phyloP scores from a whole-genome alignment of 2,113 vertebrate genomes.

The Phyllostomus hastatus region DNA sequence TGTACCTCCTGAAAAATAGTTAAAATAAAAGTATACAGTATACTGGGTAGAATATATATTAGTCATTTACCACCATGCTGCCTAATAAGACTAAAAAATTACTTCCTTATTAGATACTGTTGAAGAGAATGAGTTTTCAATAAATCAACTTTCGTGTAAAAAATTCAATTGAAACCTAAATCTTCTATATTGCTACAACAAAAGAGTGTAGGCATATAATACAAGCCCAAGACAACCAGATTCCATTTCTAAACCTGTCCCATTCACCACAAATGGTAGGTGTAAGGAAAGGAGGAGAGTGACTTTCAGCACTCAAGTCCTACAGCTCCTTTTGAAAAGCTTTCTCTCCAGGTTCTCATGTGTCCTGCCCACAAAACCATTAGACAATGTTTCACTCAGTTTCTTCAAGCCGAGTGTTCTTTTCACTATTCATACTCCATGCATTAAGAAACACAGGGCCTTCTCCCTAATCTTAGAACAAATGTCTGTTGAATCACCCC shows the following conservation, averaged over 20 bases:
- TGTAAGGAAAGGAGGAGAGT: neutral
- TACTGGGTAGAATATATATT: neutral
- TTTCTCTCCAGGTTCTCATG: neutral
- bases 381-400: neutral
- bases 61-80: neutral
- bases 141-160: neutral
- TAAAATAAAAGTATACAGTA: neutral
- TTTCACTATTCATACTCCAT: neutral
- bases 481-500: neutral
- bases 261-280: neutral
- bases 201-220: neutral
- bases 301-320: neutral
- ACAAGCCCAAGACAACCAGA: neutral
- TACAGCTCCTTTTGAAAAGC: neutral
- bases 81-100: neutral
- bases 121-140: neutral
- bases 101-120: neutral
- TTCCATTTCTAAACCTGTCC: neutral
- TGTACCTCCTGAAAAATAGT: constrained; percentile 75
- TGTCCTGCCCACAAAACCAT: neutral
- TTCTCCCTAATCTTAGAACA: neutral
- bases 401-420: neutral
- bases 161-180: neutral
- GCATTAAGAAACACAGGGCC: neutral
- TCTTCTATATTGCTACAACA: constrained; percentile 17